Evolutionary conservation across 2,888 invertebrate genomes (phyloP).

Genomic region (Drosophila paranaensis): DNA sequence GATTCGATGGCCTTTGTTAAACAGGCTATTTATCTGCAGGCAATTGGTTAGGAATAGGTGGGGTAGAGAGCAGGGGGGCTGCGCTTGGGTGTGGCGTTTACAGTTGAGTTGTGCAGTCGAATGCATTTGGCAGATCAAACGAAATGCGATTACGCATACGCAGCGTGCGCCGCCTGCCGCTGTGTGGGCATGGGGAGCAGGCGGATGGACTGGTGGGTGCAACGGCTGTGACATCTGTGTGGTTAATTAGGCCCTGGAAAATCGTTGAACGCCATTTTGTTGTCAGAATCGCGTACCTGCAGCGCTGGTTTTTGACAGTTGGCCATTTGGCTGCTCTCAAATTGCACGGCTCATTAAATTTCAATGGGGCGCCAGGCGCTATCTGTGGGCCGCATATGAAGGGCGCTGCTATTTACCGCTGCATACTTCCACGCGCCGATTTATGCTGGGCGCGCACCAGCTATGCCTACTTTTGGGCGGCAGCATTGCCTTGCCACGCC

Average conservation of each 20-base stretch:
- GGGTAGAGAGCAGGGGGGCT: neutral
- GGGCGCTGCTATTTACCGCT: slow-evolving; percentile 35
- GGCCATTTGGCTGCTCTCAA: slow-evolving; percentile 60
- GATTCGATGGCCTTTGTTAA: slow-evolving; percentile 17
- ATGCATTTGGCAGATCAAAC: slow-evolving; percentile 60
- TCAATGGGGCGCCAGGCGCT: slow-evolving; percentile 32
- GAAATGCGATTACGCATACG: slow-evolving; percentile 62
- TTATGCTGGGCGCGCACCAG: slow-evolving; percentile 9
- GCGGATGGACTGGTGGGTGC: neutral
- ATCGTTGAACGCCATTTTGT: slow-evolving; percentile 65
- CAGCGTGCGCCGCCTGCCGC: slow-evolving; percentile 15
- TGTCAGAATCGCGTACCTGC: slow-evolving; percentile 54
- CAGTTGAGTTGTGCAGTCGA: slow-evolving; percentile 50
- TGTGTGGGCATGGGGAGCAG: neutral
- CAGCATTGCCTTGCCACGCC: slow-evolving; percentile 10
- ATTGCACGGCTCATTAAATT: slow-evolving; percentile 69
- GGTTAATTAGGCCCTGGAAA: slow-evolving; percentile 59
- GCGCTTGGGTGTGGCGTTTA: slow-evolving; percentile 21
- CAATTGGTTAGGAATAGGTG: slow-evolving; percentile 7
- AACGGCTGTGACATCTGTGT: slow-evolving; percentile 29
- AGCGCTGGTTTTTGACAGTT: slow-evolving; percentile 57
- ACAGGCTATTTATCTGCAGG: slow-evolving; percentile 18
- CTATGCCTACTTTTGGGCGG: slow-evolving; percentile 61
- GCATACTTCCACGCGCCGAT: slow-evolving; percentile 50
- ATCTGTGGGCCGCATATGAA: slow-evolving; percentile 21